These are phyloP conservation scores for Blera fallax DNA, from an alignment of 2,888 invertebrate species.

Conservation along the genomic window DNA sequence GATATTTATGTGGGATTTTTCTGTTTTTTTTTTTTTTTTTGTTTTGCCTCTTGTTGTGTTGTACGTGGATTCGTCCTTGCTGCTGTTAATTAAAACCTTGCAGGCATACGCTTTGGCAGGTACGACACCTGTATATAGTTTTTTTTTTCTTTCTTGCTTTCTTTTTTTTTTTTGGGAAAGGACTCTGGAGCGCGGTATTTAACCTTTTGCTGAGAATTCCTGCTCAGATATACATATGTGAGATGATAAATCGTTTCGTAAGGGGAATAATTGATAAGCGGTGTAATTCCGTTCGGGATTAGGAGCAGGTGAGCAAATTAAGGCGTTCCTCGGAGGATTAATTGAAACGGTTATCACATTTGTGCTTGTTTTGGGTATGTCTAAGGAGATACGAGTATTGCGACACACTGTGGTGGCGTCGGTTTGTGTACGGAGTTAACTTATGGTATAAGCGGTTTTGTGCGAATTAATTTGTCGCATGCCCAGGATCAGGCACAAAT, in stretches of 20 bases:
- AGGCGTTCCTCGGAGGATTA: slow-evolving; percentile 45
- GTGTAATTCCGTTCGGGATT: slow-evolving; percentile 64
- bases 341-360: slow-evolving; percentile 61
- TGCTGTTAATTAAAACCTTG: slow-evolving; percentile 68
- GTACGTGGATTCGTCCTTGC: slow-evolving; percentile 18
- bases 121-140: slow-evolving; percentile 56
- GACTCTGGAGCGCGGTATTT: slow-evolving; percentile 33
- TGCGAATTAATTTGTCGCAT: slow-evolving; percentile 27
- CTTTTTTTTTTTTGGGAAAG: neutral
- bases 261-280: slow-evolving; percentile 70
- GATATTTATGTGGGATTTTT: slow-evolving; percentile 55
- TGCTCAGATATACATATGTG: slow-evolving; percentile 11
- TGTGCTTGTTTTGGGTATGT: neutral
- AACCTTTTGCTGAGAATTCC: slow-evolving; percentile 37
- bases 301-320: slow-evolving; percentile 53
- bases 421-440: neutral
- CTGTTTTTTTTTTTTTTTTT: neutral
- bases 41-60: neutral
- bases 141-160: neutral
- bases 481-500: slow-evolving; percentile 27
- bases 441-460: slow-evolving; percentile 15
- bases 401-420: neutral
- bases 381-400: neutral
- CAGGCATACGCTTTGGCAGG: slow-evolving; percentile 48
- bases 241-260: slow-evolving; percentile 64